These are phyloP conservation scores for Caligus rogercresseyi DNA, from an alignment of 1,140 invertebrate species.

Conservation along the genomic window DNA sequence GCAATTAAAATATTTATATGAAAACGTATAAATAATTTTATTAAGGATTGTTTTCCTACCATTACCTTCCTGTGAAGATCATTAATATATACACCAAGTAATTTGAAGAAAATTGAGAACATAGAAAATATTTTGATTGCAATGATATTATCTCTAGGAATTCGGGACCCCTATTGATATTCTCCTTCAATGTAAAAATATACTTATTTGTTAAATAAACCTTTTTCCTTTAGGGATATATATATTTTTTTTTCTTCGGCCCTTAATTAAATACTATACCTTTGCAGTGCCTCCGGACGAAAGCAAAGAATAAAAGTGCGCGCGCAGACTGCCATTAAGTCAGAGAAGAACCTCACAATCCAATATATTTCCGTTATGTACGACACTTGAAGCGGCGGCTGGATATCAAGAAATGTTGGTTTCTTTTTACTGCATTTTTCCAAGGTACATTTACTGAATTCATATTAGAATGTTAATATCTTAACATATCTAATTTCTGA, in stretches of 20 bases:
- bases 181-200: not conserved
- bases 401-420: conserved; percentile 11
- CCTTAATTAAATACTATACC: not conserved
- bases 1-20: too few species aligned
- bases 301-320: not conserved
- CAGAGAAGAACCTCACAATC: conserved; percentile 11
- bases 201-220: not conserved
- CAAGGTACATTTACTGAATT: not conserved
- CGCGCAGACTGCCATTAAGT: not conserved
- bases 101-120: not conserved
- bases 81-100: not conserved
- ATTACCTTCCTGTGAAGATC: too few species aligned
- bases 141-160: not conserved
- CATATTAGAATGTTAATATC: not conserved
- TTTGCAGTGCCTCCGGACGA: not conserved
- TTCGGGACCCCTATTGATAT: too few species aligned
- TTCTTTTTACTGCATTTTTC: conserved; percentile 11
- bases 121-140: not conserved
- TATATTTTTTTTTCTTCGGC: not conserved
- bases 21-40: too few species aligned
- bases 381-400: conserved; percentile 9
- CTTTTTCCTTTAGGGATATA: not conserved
- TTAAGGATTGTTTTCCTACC: too few species aligned
- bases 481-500: not conserved
- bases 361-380: conserved; percentile 17